Base-by-base conservation (phyloP, 2,797 vertebrate genomes). In the Pelobates cultripes region DNA sequence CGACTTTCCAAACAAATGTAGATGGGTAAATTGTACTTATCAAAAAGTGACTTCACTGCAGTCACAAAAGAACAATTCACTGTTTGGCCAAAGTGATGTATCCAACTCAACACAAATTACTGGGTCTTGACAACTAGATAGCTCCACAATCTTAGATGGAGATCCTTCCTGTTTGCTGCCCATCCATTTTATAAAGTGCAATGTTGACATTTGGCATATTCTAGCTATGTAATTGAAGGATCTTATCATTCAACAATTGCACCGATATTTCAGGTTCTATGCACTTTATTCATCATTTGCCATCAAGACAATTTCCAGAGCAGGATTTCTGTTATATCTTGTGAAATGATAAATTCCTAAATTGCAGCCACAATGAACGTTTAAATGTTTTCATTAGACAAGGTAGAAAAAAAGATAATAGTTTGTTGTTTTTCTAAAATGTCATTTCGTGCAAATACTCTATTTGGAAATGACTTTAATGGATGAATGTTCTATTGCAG, bases 31-130 rank as follows among this genome's bases (percentile, higher is more conserved):
- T 76, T 51, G 74, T 28, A 45, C 61, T 28, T 40, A 40, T 67
- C 15, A 51, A 44, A 14, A 45, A 75, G 57, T 78, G 41, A 43
- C 44, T 66, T 83, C 70, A 80, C 28, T 86, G 92, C 91, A 92
- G 87, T 86, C 80, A 12, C 69, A 75, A 0, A 51, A 43, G 15
- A 42, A 45, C 63, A 66, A 76, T 75, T 75, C 63, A 43, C n/a
- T 45, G 73, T 63, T 43, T 17, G 51, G 13, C 72, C 13, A 43
- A 60, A 12, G 73, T 75, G 63, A 75, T 75, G 73, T 43, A 43
- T 12, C 41, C 73, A 75, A 42, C 44, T 64, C 57, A 75, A 17
- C 42, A 75, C 57, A 75, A 75, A 63, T 47, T 10, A 47, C 73
- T 63, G 73, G 60, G 42, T 13, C 17, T 6, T 75, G 57, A 75